A percentile compares a stretch with the other conserved stretches of the same genome.
phyloP scores from a whole-genome alignment of 2,797 vertebrate genomes.

The Spinus pinus region DNA sequence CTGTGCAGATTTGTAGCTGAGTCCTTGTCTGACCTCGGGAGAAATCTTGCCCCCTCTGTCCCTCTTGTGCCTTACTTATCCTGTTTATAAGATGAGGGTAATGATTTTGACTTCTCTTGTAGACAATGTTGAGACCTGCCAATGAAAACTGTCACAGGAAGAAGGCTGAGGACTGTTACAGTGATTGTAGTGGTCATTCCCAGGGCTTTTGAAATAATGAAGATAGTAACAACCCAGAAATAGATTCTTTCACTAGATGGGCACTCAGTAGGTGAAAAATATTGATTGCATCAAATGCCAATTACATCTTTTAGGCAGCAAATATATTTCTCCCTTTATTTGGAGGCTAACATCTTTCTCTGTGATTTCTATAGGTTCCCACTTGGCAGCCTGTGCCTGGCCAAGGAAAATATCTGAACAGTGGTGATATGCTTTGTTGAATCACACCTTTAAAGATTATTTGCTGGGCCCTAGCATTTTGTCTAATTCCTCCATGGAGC shows the following conservation, averaged over 20 bases:
- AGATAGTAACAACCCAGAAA: neutral
- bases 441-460: neutral
- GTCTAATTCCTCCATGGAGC: neutral
- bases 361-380: neutral
- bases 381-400: neutral
- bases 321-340: neutral
- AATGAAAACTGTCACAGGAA: slow-evolving; percentile 16
- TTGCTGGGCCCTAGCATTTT: neutral
- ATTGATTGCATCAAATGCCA: neutral
- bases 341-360: neutral
- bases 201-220: neutral
- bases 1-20: neutral
- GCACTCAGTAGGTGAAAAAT: neutral
- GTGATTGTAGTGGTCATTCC: neutral
- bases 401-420: neutral
- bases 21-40: neutral
- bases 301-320: neutral
- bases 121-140: neutral
- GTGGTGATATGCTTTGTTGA: neutral
- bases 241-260: neutral
- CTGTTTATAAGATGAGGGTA: neutral
- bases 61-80: neutral
- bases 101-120: slow-evolving; percentile 24
- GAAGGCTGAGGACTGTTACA: neutral
- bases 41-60: neutral